Evolutionary conservation across 1,140 invertebrate genomes (phyloP), one percentile per base, ranked within the genome.

Genomic region (Cyphomyrmex costatus): DNA sequence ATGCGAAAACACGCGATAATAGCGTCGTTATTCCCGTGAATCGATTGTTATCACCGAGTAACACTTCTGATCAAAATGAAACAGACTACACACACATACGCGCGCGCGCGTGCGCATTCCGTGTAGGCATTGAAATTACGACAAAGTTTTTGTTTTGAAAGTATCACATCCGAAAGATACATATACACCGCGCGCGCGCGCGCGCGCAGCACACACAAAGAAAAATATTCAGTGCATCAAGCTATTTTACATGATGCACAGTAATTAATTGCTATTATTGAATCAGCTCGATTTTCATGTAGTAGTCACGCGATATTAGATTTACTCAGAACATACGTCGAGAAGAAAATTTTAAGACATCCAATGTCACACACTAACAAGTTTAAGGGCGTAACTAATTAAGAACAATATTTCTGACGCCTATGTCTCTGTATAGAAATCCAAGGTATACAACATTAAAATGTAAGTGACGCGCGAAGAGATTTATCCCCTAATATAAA

Each of bases 11-110:
- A 42, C 70, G 58, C n/a, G 27, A 66, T 80, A 24, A 79, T 16
- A 33, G 53, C 24, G 16, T 12, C 21, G 30, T 88, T 66, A 61
- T 71, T 19, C 33, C 51, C 14, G 36, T n/a, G 33, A 6, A 16
- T 12, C 56, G 10, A 56, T 33, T 24, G 61, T 73, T 61, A 65
- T 46, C 30, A 12, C 33, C 33, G 46, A 58, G 30, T 76, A 68
- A 51, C 58, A 78, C 51, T 78, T 36, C 65, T 85, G 88, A 90
- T 90, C 82, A 90, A 90, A 89, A 88, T 46, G 21, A 42, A 88
- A 60, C 42, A 49, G 27, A 60, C 56, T 42, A 60, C 42, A 76
- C 42, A 58, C 53, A 61, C 21, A 30, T 71, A 49, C 21, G 36
- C 24, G 36, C 60, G 42, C 16, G n/a, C 24, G 36, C 21, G 53